Percentiles rank a stretch among this genome's conserved stretches.
Conservation (phyloP, 1,140 invertebrate species). For the Danaus melanippus region DNA sequence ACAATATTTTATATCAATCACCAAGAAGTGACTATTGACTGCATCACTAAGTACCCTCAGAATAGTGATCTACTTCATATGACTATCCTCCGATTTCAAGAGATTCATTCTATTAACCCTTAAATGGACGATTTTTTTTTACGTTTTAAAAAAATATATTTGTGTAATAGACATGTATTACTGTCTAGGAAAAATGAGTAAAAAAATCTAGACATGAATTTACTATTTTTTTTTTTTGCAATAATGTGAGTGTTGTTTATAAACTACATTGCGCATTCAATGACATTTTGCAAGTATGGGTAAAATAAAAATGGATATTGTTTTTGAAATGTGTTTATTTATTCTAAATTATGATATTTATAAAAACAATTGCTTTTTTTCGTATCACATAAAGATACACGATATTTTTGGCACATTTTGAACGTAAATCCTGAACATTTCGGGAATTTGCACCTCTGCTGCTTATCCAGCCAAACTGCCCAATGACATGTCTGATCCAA, state of each 20-base stretch:
- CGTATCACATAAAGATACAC: constrained; percentile 40
- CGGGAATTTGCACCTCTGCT: constrained; percentile 40
- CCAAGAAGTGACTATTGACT: too few species aligned
- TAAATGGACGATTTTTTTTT: constrained; percentile 12
- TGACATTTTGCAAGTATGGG: constrained; percentile 30
- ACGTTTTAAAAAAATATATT: constrained; percentile 24
- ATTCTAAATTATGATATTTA: constrained; percentile 39
- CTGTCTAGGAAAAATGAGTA: constrained; percentile 28
- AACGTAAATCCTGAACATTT: constrained; percentile 30
- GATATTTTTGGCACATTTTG: constrained; percentile 38
- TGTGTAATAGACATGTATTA: constrained; percentile 7
- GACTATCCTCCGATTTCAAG: too few species aligned
- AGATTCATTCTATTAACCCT: neutral
- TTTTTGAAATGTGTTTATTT: constrained; percentile 11
- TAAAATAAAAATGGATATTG: constrained; percentile 31
- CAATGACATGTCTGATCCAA: constrained; percentile 37
- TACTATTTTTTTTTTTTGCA: constrained; percentile 25
- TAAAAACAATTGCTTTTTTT: constrained; percentile 43
- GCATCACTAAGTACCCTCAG: too few species aligned
- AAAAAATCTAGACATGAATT: constrained; percentile 32
- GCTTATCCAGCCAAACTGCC: constrained; percentile 34
- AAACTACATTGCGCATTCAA: constrained; percentile 13
- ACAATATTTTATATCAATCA: too few species aligned
- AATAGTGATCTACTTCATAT: too few species aligned
- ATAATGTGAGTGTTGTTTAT: constrained; percentile 26